phyloP scores from a whole-genome alignment of 2,113 vertebrate species.

The Blennius ocellaris region DNA sequence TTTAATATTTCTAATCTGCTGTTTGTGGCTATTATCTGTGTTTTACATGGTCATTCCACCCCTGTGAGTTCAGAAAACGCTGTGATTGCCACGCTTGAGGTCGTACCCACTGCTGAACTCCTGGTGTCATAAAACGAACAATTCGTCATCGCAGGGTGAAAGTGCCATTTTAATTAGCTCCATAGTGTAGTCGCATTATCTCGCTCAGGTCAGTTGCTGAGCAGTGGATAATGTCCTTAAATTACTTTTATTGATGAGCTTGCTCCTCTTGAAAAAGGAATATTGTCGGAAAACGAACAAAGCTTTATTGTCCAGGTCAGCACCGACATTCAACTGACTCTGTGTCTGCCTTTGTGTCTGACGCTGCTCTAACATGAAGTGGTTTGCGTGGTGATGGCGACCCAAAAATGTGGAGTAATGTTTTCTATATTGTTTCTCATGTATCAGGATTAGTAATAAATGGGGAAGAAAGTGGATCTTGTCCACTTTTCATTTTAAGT shows the following conservation, averaged over 20 bases:
- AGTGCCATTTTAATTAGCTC: slow-evolving; percentile 63
- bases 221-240: slow-evolving; percentile 68
- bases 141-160: slow-evolving; percentile 48
- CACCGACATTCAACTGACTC: slow-evolving; percentile 57
- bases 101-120: slow-evolving; percentile 2
- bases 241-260: slow-evolving; percentile 73
- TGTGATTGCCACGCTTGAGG: background rate
- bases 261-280: slow-evolving; percentile 72
- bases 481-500: slow-evolving; percentile 3
- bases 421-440: slow-evolving; percentile 24
- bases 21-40: slow-evolving; percentile 2
- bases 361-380: slow-evolving; percentile 17
- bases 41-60: slow-evolving; percentile 22
- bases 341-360: slow-evolving; percentile 34
- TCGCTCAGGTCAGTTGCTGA: slow-evolving; percentile 59
- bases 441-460: background rate
- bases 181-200: slow-evolving; percentile 49
- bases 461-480: background rate
- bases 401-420: background rate
- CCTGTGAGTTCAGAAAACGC: slow-evolving; percentile 3
- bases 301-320: slow-evolving; percentile 58
- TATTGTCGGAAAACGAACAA: slow-evolving; percentile 68
- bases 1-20: slow-evolving; percentile 1
- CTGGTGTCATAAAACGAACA: slow-evolving; percentile 22
- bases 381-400: slow-evolving; percentile 16